phyloP scores from a whole-genome alignment of 64 coral and sea anemone genomes.

The Stichodactyla mertensii region DNA sequence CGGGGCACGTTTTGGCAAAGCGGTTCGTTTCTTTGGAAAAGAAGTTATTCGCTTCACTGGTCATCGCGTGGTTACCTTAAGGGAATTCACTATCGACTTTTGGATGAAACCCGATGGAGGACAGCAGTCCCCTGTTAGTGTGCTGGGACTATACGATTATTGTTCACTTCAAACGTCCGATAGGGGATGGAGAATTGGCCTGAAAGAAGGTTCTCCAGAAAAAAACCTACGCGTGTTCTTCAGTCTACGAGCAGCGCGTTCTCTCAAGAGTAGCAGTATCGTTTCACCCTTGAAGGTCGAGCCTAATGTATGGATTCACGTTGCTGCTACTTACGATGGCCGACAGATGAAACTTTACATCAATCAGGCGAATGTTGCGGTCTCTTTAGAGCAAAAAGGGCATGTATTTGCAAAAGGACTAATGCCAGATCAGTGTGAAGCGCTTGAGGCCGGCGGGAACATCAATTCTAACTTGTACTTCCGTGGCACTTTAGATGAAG shows the following conservation, averaged over 20 bases:
- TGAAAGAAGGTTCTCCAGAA: constrained; percentile 36
- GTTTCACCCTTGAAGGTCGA: constrained; percentile 68
- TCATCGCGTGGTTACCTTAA: constrained; percentile 36
- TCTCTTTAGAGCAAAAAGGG: constrained; percentile 76
- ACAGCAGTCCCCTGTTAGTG: constrained; percentile 67
- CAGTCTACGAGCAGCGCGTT: constrained; percentile 67
- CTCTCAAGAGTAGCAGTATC: constrained; percentile 54
- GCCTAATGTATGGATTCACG: constrained; percentile 77
- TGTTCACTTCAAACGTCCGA: constrained; percentile 59
- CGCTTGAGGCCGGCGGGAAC: constrained; percentile 81
- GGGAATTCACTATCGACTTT: constrained; percentile 86
- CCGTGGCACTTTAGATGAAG: constrained; percentile 77
- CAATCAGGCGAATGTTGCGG: constrained; percentile 91
- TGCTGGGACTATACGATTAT: constrained; percentile 69
- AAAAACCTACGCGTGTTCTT: constrained; percentile 81
- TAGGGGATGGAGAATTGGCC: constrained; percentile 87
- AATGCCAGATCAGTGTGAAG: constrained; percentile 51
- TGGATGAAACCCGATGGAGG: constrained; percentile 97
- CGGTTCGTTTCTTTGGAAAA: constrained; percentile 66
- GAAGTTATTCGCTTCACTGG: constrained; percentile 62
- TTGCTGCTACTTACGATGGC: constrained; percentile 88
- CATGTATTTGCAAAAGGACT: constrained; percentile 69
- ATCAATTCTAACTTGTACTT: constrained; percentile 45
- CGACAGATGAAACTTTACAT: constrained; percentile 86
- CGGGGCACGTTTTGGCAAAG: constrained; percentile 77